Evolutionary conservation across 2,888 invertebrate species (phyloP).

Genomic region (Baccha elongata): DNA sequence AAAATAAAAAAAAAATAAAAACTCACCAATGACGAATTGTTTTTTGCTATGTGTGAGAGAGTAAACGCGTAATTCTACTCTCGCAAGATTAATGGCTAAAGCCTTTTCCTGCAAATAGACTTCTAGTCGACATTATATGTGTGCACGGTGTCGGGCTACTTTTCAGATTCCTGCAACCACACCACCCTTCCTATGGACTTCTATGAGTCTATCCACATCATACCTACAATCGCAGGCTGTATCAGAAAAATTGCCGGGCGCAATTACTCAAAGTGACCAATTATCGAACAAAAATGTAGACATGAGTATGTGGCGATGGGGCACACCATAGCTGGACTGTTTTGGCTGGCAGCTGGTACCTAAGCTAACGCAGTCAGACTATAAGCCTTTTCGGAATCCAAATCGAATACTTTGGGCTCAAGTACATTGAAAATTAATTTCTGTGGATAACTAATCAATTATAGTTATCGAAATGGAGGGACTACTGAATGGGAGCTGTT

Average conservation of each 20-base stretch:
- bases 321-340: constrained; percentile 27
- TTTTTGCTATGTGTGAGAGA: constrained; percentile 21
- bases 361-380: no score
- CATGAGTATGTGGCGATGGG: constrained; percentile 20
- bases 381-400: constrained; percentile 35
- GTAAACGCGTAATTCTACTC: constrained; percentile 55
- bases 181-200: constrained; percentile 2
- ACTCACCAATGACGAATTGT: constrained; percentile 46
- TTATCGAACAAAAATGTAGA: constrained; percentile 64
- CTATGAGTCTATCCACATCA: constrained; percentile 25
- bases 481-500: constrained; percentile 48
- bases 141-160: constrained; percentile 28
- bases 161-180: constrained; percentile 5
- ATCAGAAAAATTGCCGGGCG: constrained; percentile 40
- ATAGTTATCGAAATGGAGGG: constrained; percentile 44
- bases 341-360: neutral
- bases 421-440: constrained; percentile 66
- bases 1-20: constrained; percentile 2
- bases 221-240: constrained; percentile 29
- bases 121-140: constrained; percentile 29
- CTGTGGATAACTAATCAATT: constrained; percentile 65
- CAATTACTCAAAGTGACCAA: constrained; percentile 72
- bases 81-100: constrained; percentile 60
- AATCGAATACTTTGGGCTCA: constrained; percentile 32
- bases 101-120: constrained; percentile 55